Evolutionary conservation across 2,888 invertebrate species (phyloP), one percentile per base, ranked within the genome.

Genomic region (Hirtodrosophila duncani): DNA sequence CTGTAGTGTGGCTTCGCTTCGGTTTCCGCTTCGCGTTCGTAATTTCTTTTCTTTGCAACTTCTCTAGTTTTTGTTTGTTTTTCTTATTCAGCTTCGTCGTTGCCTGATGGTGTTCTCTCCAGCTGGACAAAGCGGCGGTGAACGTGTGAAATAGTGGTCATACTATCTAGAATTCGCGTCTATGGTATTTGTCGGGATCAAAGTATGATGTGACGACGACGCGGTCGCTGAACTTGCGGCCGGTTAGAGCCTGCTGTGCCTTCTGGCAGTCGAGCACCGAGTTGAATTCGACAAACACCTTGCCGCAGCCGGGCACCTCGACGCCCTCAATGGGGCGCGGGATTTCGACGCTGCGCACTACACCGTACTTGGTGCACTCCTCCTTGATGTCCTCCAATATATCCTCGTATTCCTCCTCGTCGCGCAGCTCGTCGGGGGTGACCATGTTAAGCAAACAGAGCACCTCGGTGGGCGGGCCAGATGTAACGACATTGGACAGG

Each of bases 191-290:
- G 87, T 99, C 99, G 2, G 97, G 97, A 87, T 99, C 98, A 87
- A 96, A 98, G 89, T 98, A 99, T 0, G 98, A 98, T 1, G 99
- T 99, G 49, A 99, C 98, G 27, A 99, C 99, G 38, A 99, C 97
- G 31, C 98, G 91, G 88, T 97, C 98, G 85, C 97, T 97, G 89
- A 99, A 99, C 88, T 99, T 98, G 42, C 99, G 91, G 13, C 99
- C 99, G 11, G 99, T 97, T 18, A 99, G 89, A 0, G 97, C 96
- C 83, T 98, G 98, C 86, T 99, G 99, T 9, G 98, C 99, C 85
- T 98, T 97, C 88, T 99, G 98, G 85, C 99, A 98, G 85, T 99
- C 99, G 31, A 94, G 91, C 53, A 96, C 93, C 44, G 96, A 94
- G 89, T 95, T 96, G 88, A 99, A 99, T 88, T 99, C 99, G 43